Evolutionary conservation across 2,113 vertebrate species (phyloP).

Genomic region (Oncorhynchus gorbuscha): DNA sequence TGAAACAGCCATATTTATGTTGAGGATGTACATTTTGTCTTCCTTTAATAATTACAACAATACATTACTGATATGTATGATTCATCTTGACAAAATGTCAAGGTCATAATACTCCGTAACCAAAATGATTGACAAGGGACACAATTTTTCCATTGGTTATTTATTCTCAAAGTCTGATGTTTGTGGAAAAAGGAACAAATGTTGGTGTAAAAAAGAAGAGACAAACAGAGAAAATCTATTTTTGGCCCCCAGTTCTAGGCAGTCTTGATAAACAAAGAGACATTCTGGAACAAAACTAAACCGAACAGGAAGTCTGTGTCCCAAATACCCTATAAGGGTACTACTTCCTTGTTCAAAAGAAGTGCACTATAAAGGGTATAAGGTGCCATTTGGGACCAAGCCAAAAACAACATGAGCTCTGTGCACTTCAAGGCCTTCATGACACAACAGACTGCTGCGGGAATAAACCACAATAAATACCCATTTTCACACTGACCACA

Average conservation of each 20-base stretch:
- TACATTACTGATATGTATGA: too few relatives aligned
- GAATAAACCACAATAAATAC: constrained; percentile 89
- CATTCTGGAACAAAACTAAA: neutral
- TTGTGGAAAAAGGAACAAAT: constrained; percentile 14
- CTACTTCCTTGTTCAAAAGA: too few relatives aligned
- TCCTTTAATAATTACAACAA: too few relatives aligned
- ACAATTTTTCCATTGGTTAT: constrained; percentile 1
- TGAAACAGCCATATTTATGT: neutral
- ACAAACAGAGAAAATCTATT: neutral
- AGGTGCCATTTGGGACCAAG: neutral
- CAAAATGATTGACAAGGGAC: neutral
- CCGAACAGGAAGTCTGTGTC: too few relatives aligned
- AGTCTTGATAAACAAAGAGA: constrained; percentile 38
- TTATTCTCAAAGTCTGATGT: constrained; percentile 30
- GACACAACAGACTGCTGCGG: constrained; percentile 77
- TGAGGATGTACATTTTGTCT: neutral
- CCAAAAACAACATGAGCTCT: constrained; percentile 3
- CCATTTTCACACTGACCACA: constrained; percentile 82
- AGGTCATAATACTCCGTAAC: too few relatives aligned
- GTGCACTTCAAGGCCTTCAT: neutral
- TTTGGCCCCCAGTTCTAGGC: constrained; percentile 42
- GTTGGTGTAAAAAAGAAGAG: neutral
- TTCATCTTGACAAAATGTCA: too few relatives aligned
- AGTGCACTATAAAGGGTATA: too few relatives aligned
- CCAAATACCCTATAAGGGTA: too few relatives aligned